phyloP scores from a whole-genome alignment of 2,888 invertebrate species.

The Thereva nobilitata region DNA sequence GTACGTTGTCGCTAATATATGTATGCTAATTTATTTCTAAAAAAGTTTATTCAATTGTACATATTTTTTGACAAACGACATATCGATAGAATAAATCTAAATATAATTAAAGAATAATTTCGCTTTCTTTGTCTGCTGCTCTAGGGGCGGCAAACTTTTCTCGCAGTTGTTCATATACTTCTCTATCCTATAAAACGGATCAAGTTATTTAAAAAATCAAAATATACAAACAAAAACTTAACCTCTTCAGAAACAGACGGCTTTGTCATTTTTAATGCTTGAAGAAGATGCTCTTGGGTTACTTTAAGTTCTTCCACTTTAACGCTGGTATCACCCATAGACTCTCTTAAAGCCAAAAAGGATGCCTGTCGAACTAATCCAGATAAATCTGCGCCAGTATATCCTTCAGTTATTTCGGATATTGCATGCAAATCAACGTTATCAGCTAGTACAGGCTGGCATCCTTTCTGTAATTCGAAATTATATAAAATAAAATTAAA shows the following conservation, averaged over 20 bases:
- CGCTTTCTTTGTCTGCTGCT: background rate
- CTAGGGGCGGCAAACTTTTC: conserved; percentile 64
- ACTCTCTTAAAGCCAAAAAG: conserved; percentile 76
- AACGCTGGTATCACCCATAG: conserved; percentile 64
- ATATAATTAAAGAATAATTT: conserved; percentile 11
- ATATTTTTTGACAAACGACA: background rate
- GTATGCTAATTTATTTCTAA: too few relatives aligned
- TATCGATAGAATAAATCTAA: conserved; percentile 16
- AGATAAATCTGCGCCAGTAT: conserved; percentile 92
- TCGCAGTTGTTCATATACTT: conserved; percentile 75
- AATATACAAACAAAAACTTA: conserved; percentile 40
- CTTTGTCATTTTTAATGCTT: conserved; percentile 76
- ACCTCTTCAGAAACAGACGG: conserved; percentile 84
- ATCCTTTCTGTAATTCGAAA: conserved; percentile 68
- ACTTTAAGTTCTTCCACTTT: conserved; percentile 64
- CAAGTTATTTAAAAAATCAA: background rate
- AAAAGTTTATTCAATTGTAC: too few relatives aligned
- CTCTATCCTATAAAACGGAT: conserved; percentile 65
- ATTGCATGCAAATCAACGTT: conserved; percentile 78
- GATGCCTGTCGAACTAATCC: conserved; percentile 88
- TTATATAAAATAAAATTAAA: conserved; percentile 3
- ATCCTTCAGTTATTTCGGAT: conserved; percentile 73
- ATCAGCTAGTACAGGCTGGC: conserved; percentile 72
- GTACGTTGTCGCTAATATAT: too few relatives aligned
- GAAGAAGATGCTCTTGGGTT: conserved; percentile 71